Evolutionary conservation across 1,140 invertebrate genomes (phyloP).

Genomic region (Caenorhabditis inopinata): DNA sequence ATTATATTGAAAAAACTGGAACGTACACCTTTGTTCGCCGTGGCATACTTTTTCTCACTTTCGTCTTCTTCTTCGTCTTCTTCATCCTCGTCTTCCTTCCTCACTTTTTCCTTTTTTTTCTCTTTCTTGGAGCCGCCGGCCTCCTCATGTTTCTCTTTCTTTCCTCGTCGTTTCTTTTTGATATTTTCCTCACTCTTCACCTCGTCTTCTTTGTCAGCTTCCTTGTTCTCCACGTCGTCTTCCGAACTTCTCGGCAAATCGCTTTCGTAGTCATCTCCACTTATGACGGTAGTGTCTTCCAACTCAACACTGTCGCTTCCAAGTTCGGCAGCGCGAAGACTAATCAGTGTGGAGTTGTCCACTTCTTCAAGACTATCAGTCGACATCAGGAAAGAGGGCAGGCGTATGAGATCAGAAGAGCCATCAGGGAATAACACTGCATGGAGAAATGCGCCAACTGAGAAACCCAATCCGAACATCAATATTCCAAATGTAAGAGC

Average conservation of each 20-base stretch:
- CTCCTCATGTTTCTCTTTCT: neutral
- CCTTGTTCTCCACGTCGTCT: neutral
- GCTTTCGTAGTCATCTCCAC: neutral
- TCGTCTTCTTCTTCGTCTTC: too few species aligned
- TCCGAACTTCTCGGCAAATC: neutral
- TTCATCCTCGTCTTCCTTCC: neutral
- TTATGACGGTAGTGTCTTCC: neutral
- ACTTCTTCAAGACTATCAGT: neutral
- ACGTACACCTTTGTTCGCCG: neutral
- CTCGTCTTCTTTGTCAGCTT: neutral
- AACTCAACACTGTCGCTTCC: slow-evolving; percentile 13
- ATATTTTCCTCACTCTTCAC: neutral
- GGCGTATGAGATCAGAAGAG: neutral
- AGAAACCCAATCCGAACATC: slow-evolving; percentile 32
- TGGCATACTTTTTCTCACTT: neutral
- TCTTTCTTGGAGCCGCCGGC: neutral
- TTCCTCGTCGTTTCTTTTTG: too few species aligned
- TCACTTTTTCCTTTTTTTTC: neutral
- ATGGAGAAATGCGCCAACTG: slow-evolving; percentile 24
- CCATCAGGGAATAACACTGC: slow-evolving; percentile 19
- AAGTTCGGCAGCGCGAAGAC: neutral
- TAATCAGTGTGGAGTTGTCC: neutral
- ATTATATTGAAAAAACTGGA: too few species aligned
- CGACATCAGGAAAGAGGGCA: neutral
- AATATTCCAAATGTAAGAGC: slow-evolving; percentile 4